phyloP scores from a whole-genome alignment of 2,797 vertebrate genomes.

The Falco naumanni region DNA sequence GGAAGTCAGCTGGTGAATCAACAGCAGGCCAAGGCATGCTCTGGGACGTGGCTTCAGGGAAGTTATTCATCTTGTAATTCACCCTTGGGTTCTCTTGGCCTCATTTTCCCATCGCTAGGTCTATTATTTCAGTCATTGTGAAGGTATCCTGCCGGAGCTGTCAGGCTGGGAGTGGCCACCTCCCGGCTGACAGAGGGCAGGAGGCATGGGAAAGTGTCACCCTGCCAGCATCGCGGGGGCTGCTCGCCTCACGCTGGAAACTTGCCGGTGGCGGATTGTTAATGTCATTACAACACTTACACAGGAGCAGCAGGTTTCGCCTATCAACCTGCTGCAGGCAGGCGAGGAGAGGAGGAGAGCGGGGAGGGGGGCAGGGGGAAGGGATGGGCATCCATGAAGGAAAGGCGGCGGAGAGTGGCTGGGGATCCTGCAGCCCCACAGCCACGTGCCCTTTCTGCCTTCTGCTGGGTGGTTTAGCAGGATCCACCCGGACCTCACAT shows the following conservation, averaged over 20 bases:
- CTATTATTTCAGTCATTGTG: conserved; percentile 62
- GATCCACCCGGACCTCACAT: not conserved
- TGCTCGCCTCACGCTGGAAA: conserved; percentile 48
- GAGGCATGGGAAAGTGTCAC: conserved; percentile 72
- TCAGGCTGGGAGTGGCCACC: conserved; percentile 68
- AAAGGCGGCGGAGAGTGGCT: not conserved
- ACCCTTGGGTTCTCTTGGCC: conserved; percentile 63
- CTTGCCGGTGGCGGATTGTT: conserved; percentile 45
- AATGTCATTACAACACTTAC: conserved; percentile 34
- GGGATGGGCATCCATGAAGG: not conserved
- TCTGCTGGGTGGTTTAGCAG: not conserved
- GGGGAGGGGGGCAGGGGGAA: not conserved
- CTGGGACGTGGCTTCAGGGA: conserved; percentile 47
- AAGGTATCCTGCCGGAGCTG: conserved; percentile 73
- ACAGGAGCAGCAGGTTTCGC: conserved; percentile 27
- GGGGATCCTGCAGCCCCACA: too few species aligned
- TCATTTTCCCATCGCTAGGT: conserved; percentile 56
- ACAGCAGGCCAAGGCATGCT: conserved; percentile 64
- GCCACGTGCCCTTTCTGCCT: not conserved
- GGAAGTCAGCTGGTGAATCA: conserved; percentile 67
- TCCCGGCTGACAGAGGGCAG: conserved; percentile 64
- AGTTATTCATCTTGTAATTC: conserved; percentile 65
- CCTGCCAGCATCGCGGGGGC: conserved; percentile 50
- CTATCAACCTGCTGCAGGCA: not conserved
- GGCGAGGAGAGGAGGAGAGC: not conserved